Evolutionary conservation across 2,888 invertebrate species (phyloP).

Genomic region (Lingula anatina): DNA sequence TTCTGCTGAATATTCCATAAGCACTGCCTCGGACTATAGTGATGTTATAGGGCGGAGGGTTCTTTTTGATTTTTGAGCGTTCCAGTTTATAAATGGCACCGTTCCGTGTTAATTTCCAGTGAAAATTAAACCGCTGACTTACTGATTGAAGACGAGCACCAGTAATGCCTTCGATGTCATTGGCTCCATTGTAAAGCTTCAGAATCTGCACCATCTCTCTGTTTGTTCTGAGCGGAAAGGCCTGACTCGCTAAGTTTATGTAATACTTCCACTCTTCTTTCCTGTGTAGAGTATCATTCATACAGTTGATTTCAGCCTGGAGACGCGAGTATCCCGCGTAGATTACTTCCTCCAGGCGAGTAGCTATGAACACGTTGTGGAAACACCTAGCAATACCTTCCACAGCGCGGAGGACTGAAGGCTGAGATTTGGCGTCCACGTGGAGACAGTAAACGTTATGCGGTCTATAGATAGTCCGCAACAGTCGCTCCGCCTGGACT

Average conservation of each 20-base stretch:
- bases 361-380: slow-evolving; percentile 41
- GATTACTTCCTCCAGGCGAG: slow-evolving; percentile 23
- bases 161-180: no score
- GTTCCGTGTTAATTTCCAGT: no score
- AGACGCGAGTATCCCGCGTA: slow-evolving; percentile 27
- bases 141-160: no score
- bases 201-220: slow-evolving; percentile 33
- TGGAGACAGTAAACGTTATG: slow-evolving; percentile 49
- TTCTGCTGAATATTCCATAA: slow-evolving; percentile 29
- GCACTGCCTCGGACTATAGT: slow-evolving; percentile 28
- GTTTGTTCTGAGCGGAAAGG: slow-evolving; percentile 37
- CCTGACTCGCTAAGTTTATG: slow-evolving; percentile 34
- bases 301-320: slow-evolving; percentile 32
- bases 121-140: no score
- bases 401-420: slow-evolving; percentile 17
- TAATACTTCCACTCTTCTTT: slow-evolving; percentile 29
- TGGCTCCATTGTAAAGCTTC: slow-evolving; percentile 25
- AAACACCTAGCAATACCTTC: slow-evolving; percentile 27
- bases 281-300: slow-evolving; percentile 18
- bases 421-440: slow-evolving; percentile 31
- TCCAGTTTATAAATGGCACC: no score
- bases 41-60: slow-evolving; percentile 18
- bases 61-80: no score
- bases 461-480: slow-evolving; percentile 38
- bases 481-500: slow-evolving; percentile 35